Evolutionary conservation across 2,113 vertebrate genomes (phyloP).

Genomic region (Echinops telfairi): DNA sequence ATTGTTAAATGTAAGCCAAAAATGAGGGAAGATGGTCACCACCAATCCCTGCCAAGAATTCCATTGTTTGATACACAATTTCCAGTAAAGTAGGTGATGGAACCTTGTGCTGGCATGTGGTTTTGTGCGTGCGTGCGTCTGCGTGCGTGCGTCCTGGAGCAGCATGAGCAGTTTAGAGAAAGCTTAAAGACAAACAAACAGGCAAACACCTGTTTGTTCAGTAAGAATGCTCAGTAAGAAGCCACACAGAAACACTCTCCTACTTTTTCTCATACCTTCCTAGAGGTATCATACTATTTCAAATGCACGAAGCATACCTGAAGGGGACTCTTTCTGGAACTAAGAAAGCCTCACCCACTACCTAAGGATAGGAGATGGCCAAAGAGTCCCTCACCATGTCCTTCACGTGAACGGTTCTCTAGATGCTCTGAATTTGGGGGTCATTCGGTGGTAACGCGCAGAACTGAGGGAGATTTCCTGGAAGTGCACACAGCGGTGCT

Average conservation of each 20-base stretch:
- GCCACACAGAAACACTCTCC: conserved; percentile 44
- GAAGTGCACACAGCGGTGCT: not conserved
- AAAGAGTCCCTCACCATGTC: not conserved
- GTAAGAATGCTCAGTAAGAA: not conserved
- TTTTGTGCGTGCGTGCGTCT: not conserved
- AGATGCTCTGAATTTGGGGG: not conserved
- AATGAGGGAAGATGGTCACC: not conserved
- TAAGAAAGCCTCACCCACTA: not conserved
- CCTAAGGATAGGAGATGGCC: not conserved
- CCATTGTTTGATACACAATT: not conserved
- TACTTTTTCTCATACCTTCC: conserved; percentile 24
- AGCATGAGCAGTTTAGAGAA: not conserved
- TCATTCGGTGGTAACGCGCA: not conserved
- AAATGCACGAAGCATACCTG: conserved; percentile 24
- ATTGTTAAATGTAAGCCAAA: conserved; percentile 47
- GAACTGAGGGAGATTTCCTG: not conserved
- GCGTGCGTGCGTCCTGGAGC: not conserved
- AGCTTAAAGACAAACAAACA: not conserved
- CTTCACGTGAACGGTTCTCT: not conserved
- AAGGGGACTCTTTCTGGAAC: conserved; percentile 19
- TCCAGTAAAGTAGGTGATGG: not conserved
- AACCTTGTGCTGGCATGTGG: not conserved
- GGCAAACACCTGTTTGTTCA: not conserved
- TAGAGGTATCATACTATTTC: not conserved
- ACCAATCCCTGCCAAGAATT: not conserved